Base-by-base conservation (phyloP, 2,797 vertebrate genomes). In the Pampus argenteus region DNA sequence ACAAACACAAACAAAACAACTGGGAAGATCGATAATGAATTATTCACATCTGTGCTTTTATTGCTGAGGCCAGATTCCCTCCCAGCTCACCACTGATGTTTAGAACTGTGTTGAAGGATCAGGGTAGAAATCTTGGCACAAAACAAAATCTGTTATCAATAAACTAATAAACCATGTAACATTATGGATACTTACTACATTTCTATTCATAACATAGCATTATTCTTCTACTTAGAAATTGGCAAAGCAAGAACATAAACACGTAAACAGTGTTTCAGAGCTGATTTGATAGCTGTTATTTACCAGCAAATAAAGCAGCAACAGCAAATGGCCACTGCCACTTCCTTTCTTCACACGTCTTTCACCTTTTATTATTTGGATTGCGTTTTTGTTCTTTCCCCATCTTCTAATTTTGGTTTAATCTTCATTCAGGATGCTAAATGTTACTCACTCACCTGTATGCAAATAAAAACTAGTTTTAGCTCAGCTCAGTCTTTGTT, bases 241-340 rank as follows among this genome's bases (percentile, higher is more conserved):
- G 17, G 3, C 8, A 59, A 52, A 22, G 22, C 1, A 23, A 40
- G 54, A 48, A 38, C 20, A 49, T 42, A 42, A 5, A 18, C 17
- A 42, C 4, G 7, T 4, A 18, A 42, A 42, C 17, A 42, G 18
- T 42, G 40, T 3, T 17, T 34, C 15, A 22, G 11, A 28, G 9
- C 9, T 18, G 2, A 14, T 34, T 4, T 71, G 55, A 13, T 9
- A 31, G 48, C 15, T 44, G n/a, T 59, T 26, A 20, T 71, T 83
- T 61, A 55, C 60, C 71, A 69, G 81, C 57, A 81, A 62, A 49
- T 71, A 74, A 83, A 88, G 80, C 79, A 86, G 84, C 84, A 86
- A 76, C 49, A 81, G 83, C 76, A 84, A 78, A 81, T 44, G 15
- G 20, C 38, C 29, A 29, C 23, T 11, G 0, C 28, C 38, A 8